Conservation (phyloP, 2,797 vertebrate genomes). For the Acanthurus tractus region DNA sequence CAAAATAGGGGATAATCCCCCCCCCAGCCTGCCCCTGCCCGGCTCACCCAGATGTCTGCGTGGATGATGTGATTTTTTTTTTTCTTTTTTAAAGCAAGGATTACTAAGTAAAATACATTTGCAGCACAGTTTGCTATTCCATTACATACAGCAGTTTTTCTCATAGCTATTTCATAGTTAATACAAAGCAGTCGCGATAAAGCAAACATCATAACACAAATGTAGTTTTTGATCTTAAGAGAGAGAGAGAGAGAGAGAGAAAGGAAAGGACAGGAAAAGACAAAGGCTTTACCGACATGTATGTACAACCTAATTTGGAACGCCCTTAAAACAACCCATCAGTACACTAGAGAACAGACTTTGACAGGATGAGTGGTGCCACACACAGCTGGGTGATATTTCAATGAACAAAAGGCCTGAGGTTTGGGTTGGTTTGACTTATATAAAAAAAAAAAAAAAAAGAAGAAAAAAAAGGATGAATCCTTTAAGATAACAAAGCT, state of each 20-base stretch:
- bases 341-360: slow-evolving; percentile 82
- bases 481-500: slow-evolving; percentile 90
- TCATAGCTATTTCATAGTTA: slow-evolving; percentile 92
- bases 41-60: slow-evolving; percentile 86
- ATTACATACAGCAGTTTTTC: slow-evolving; percentile 95
- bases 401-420: slow-evolving; percentile 91
- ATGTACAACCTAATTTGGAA: slow-evolving; percentile 92
- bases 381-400: slow-evolving; percentile 85
- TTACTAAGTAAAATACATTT: slow-evolving; percentile 96
- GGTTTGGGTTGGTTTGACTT: slow-evolving; percentile 91
- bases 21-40: slow-evolving; percentile 59
- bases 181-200: slow-evolving; percentile 97
- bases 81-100: slow-evolving; percentile 87
- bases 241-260: slow-evolving; percentile 68
- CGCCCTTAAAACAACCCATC: slow-evolving; percentile 87
- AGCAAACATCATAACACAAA: slow-evolving; percentile 88
- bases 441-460: slow-evolving; percentile 83
- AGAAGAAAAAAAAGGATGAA: slow-evolving; percentile 82
- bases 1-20: slow-evolving; percentile 87
- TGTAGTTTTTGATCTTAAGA: slow-evolving; percentile 83
- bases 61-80: slow-evolving; percentile 77
- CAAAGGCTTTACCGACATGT: slow-evolving; percentile 91
- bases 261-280: slow-evolving; percentile 72
- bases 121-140: slow-evolving; percentile 94
- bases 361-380: slow-evolving; percentile 69